phyloP scores from a whole-genome alignment of 2,797 vertebrate species.

The Ptychadena robeensis region DNA sequence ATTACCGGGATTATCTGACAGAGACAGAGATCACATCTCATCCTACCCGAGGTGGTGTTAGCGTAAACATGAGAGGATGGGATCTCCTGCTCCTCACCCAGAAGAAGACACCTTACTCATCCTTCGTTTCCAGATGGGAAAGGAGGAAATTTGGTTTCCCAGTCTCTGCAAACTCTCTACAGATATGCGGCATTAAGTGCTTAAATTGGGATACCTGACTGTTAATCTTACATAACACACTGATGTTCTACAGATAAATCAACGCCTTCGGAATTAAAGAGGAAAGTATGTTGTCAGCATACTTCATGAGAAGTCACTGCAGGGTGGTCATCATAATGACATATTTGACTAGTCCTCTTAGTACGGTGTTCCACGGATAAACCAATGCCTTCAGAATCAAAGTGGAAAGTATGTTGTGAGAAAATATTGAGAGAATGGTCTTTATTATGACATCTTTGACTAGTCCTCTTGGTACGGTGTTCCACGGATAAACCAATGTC shows the following conservation, averaged over 20 bases:
- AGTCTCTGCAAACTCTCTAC: background rate
- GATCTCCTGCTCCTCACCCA: background rate
- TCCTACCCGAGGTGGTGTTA: background rate
- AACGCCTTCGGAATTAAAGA: background rate
- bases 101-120: background rate
- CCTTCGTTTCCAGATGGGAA: background rate
- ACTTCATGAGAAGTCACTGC: too few relatives aligned
- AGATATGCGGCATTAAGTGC: background rate
- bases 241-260: background rate
- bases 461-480: too few relatives aligned
- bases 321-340: too few relatives aligned
- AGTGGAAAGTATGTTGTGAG: too few relatives aligned
- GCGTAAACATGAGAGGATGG: conserved; percentile 9
- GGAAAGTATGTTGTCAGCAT: too few relatives aligned
- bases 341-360: too few relatives aligned
- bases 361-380: too few relatives aligned
- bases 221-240: background rate
- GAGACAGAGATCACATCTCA: conserved; percentile 21
- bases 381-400: too few relatives aligned
- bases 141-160: background rate
- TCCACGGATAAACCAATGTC: background rate
- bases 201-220: too few relatives aligned
- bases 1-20: conserved; percentile 51
- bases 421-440: too few relatives aligned
- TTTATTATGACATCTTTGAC: too few relatives aligned